A percentile compares a stretch with the other conserved stretches of the same genome.
phyloP scores from a whole-genome alignment of 2,888 invertebrate genomes.

The Melanargia galathea region DNA sequence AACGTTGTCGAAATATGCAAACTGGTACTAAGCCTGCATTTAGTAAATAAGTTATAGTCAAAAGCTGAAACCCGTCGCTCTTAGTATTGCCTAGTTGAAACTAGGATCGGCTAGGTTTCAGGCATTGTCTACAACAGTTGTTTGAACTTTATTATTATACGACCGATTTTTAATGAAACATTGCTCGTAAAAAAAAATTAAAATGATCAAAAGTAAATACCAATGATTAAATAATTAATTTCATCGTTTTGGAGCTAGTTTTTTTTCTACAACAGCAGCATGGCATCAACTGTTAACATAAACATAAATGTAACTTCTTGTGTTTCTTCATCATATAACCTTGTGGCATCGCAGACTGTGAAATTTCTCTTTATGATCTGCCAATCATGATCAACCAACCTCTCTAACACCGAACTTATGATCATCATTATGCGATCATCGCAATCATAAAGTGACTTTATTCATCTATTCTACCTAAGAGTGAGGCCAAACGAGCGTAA shows the following conservation, averaged over 20 bases:
- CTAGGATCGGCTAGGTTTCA: neutral
- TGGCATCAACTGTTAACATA: conserved; percentile 29
- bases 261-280: conserved; percentile 77
- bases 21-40: conserved; percentile 44
- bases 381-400: neutral
- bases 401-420: neutral
- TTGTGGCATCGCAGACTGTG: neutral
- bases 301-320: neutral
- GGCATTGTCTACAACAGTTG: neutral
- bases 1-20: too few species aligned
- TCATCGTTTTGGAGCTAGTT: conserved; percentile 71
- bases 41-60: conserved; percentile 17
- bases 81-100: neutral
- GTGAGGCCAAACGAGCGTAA: too few species aligned
- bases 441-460: too few species aligned
- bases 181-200: conserved; percentile 51
- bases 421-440: neutral
- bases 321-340: neutral
- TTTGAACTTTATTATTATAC: conserved; percentile 12
- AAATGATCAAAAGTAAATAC: conserved; percentile 53
- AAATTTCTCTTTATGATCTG: neutral
- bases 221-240: conserved; percentile 34
- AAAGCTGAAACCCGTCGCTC: neutral
- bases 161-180: conserved; percentile 33
- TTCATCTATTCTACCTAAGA: too few species aligned